phyloP scores from a whole-genome alignment of 2,797 vertebrate genomes.

The Hippocampus kuda region DNA sequence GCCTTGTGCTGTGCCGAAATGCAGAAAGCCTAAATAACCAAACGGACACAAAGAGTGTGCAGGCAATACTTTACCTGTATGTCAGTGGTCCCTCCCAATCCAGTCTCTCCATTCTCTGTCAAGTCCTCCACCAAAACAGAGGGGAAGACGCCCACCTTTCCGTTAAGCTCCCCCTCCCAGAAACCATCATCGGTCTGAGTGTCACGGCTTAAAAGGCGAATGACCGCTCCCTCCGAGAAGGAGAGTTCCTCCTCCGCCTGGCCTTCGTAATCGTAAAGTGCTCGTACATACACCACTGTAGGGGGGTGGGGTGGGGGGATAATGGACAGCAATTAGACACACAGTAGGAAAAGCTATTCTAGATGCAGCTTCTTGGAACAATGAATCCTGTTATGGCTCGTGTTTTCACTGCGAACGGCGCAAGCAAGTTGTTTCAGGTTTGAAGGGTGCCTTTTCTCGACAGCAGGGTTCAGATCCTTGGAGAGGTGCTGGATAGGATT shows the following conservation, averaged over 20 bases:
- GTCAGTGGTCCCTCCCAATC: constrained; percentile 45
- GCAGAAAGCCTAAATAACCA: background rate
- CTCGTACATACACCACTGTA: constrained; percentile 86
- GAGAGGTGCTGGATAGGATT: background rate
- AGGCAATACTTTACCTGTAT: constrained; percentile 33
- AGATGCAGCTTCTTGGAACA: background rate
- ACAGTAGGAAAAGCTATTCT: constrained; percentile 21
- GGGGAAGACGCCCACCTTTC: constrained; percentile 86
- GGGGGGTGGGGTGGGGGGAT: constrained; percentile 2
- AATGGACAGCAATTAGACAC: constrained; percentile 10
- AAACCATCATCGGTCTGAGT: constrained; percentile 97
- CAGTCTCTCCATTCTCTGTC: constrained; percentile 79
- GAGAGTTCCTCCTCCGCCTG: constrained; percentile 92
- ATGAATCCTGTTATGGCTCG: background rate
- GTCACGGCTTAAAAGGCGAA: constrained; percentile 90
- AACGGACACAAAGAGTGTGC: background rate
- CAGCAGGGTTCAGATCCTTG: background rate
- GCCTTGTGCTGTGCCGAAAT: background rate
- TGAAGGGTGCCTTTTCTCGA: background rate
- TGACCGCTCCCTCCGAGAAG: constrained; percentile 89
- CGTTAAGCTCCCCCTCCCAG: constrained; percentile 95
- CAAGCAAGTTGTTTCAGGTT: background rate
- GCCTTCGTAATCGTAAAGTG: constrained; percentile 96
- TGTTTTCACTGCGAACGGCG: background rate
- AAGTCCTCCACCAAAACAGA: constrained; percentile 92